A percentile compares a stretch with the other conserved stretches of the same genome.
These are phyloP conservation scores for Oceanodroma tethys DNA, from an alignment of 2,113 vertebrate species.

Conservation along the genomic window DNA sequence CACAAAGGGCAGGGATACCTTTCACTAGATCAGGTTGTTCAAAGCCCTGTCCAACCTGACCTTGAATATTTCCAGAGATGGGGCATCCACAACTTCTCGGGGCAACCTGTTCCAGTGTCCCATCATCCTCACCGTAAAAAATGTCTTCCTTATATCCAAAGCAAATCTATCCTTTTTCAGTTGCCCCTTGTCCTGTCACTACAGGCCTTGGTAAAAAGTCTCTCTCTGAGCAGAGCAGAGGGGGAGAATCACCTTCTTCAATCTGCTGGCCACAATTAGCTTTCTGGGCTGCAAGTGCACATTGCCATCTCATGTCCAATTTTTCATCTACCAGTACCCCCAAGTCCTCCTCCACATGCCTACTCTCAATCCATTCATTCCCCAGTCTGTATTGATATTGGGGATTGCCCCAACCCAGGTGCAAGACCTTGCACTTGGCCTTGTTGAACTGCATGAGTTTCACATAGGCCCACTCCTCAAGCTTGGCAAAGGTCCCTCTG, in stretches of 20 bases:
- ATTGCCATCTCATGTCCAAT: neutral
- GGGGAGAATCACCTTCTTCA: neutral
- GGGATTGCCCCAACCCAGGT: no score
- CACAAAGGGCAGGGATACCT: no score
- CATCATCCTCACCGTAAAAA: no score
- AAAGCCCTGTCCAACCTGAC: neutral
- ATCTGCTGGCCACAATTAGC: neutral
- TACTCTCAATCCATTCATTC: neutral
- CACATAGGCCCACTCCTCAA: neutral
- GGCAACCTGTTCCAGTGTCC: no score
- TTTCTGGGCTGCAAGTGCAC: neutral
- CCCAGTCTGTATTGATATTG: no score
- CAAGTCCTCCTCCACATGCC: neutral
- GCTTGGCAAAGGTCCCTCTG: neutral
- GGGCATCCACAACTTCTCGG: no score
- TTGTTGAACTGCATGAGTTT: neutral
- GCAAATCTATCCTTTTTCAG: no score
- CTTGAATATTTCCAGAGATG: neutral
- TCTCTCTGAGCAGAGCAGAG: neutral
- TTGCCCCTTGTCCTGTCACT: no score
- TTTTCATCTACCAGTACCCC: neutral
- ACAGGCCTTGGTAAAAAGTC: no score
- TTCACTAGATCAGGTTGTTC: neutral
- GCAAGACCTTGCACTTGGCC: neutral
- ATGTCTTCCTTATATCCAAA: no score